These are phyloP conservation scores for Onthophagus taurus DNA, from an alignment of 1,140 invertebrate species.

Conservation along the genomic window DNA sequence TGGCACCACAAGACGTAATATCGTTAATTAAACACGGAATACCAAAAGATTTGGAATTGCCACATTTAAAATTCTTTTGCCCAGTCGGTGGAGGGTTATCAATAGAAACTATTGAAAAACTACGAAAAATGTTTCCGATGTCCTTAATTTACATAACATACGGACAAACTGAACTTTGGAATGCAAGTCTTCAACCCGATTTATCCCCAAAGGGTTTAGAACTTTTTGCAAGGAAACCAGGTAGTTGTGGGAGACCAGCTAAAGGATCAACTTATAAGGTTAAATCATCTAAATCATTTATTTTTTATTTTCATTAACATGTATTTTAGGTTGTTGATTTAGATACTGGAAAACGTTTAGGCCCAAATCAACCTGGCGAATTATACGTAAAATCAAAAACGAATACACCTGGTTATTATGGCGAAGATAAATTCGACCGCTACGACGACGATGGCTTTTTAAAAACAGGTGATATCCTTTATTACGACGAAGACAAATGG, in stretches of 20 bases:
- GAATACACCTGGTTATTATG: neutral
- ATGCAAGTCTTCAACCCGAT: neutral
- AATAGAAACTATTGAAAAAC: neutral
- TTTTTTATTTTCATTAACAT: neutral
- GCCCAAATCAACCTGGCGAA: constrained; percentile 1
- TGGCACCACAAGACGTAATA: neutral
- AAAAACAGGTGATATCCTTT: constrained; percentile 59
- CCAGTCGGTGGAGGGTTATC: neutral
- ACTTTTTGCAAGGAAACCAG: neutral
- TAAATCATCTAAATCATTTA: too few relatives aligned
- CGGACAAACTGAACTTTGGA: neutral
- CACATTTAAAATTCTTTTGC: neutral
- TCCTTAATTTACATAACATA: neutral
- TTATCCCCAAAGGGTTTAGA: too few relatives aligned
- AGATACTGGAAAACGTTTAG: neutral
- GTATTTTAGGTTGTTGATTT: neutral
- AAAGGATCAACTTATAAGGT: neutral
- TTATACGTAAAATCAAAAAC: neutral
- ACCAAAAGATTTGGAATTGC: neutral
- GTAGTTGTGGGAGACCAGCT: neutral
- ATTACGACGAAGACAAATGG: constrained; percentile 52
- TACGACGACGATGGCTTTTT: constrained; percentile 52
- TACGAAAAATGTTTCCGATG: neutral
- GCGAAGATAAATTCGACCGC: neutral
- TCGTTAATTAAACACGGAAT: neutral